phyloP scores from a whole-genome alignment of 2,113 vertebrate species.

The Eudyptes chrysolophus region DNA sequence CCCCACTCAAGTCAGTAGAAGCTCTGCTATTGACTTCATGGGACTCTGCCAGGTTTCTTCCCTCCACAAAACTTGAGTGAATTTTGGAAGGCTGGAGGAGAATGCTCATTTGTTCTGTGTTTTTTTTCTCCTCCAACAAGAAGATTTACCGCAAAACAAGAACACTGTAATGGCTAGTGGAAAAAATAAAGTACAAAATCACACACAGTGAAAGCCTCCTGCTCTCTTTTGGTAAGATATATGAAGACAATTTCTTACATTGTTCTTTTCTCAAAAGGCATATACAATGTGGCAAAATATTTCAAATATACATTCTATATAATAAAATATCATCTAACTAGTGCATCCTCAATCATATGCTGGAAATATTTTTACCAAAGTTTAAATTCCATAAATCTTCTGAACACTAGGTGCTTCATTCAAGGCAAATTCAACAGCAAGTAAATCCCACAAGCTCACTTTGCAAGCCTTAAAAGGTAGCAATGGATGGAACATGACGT shows the following conservation, averaged over 20 bases:
- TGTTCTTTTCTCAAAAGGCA: slow-evolving; percentile 58
- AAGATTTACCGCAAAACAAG: slow-evolving; percentile 24
- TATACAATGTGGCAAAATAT: slow-evolving; percentile 63
- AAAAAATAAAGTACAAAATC: slow-evolving; percentile 40
- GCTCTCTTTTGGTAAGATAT: slow-evolving; percentile 41
- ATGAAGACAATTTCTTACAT: slow-evolving; percentile 45
- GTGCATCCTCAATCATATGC: slow-evolving; percentile 49
- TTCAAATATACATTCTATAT: slow-evolving; percentile 63
- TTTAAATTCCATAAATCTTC: slow-evolving; percentile 35
- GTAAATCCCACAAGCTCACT: slow-evolving; percentile 31
- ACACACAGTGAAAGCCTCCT: slow-evolving; percentile 48
- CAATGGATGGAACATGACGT: neutral
- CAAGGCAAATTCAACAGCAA: slow-evolving; percentile 48
- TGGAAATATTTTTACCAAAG: slow-evolving; percentile 53
- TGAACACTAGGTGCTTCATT: slow-evolving; percentile 34
- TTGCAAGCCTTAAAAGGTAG: slow-evolving; percentile 16
- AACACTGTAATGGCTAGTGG: slow-evolving; percentile 33
- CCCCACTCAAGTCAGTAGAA: neutral
- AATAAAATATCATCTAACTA: slow-evolving; percentile 61
- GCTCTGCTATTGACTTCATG: neutral
- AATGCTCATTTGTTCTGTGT: neutral
- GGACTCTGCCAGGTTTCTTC: neutral
- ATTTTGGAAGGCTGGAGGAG: slow-evolving; percentile 3
- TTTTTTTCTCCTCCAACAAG: neutral
- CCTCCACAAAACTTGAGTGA: neutral